Conservation (phyloP, 1,140 invertebrate species). For the Drosophila paulistorum region DNA sequence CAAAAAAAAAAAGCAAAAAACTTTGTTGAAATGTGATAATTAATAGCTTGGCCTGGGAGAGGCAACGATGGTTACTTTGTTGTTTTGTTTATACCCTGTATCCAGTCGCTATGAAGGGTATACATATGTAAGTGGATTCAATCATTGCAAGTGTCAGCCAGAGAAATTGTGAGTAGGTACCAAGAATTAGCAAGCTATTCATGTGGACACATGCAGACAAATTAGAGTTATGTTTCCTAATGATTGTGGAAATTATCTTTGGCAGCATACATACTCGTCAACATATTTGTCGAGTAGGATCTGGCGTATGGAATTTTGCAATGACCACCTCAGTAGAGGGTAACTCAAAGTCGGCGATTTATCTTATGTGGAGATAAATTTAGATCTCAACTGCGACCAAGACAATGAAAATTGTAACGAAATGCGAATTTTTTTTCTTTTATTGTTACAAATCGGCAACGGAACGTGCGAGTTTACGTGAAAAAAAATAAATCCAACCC, state of each 20-base stretch:
- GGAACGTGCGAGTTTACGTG: slow-evolving; percentile 60
- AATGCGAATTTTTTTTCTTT: slow-evolving; percentile 69
- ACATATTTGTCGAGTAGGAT: no score
- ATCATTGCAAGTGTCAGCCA: no score
- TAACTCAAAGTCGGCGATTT: neutral
- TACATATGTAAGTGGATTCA: neutral
- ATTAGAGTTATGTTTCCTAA: no score
- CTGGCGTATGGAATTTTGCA: no score
- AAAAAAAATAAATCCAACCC: slow-evolving; percentile 14
- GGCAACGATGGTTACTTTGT: slow-evolving; percentile 18
- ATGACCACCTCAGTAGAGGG: neutral
- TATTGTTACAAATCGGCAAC: slow-evolving; percentile 74
- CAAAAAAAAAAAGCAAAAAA: slow-evolving; percentile 33
- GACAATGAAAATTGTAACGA: slow-evolving; percentile 73
- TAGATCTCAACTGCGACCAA: slow-evolving; percentile 41
- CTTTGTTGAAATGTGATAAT: slow-evolving; percentile 74
- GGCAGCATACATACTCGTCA: no score
- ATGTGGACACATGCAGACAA: no score
- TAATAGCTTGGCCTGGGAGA: slow-evolving; percentile 62
- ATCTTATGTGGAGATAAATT: neutral
- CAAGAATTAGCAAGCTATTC: no score
- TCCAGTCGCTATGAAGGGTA: neutral
- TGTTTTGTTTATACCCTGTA: slow-evolving; percentile 3
- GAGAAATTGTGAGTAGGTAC: no score
- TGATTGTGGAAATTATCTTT: no score